phyloP scores from a whole-genome alignment of 2,797 vertebrate genomes.

The Coccyzus lansbergi region DNA sequence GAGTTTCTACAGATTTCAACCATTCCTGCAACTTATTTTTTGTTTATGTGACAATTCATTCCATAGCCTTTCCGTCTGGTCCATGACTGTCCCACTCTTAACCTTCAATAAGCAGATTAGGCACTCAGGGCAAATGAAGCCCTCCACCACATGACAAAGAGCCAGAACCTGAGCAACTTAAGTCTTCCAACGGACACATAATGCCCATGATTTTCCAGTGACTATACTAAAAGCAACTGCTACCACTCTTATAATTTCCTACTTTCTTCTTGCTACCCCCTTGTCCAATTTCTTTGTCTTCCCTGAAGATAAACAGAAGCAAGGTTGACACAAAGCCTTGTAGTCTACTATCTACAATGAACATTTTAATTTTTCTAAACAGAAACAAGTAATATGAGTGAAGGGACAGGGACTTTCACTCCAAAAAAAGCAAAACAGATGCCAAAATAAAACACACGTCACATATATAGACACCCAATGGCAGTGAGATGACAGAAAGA shows the following conservation, averaged over 20 bases:
- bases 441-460: background rate
- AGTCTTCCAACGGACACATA: background rate
- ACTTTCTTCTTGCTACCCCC: background rate
- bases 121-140: background rate
- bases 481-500: background rate
- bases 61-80: background rate
- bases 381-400: background rate
- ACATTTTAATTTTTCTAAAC: background rate
- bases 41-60: background rate
- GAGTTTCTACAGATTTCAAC: background rate
- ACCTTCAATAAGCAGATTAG: background rate
- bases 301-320: background rate
- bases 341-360: background rate
- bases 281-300: background rate
- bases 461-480: background rate
- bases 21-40: background rate
- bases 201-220: background rate
- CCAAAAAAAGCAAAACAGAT: background rate
- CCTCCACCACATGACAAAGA: background rate
- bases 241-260: background rate
- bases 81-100: background rate
- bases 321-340: background rate
- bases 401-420: background rate
- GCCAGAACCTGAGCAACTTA: background rate
- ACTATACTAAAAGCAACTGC: background rate